Conservation (phyloP, 2,888 invertebrate species). For the Epistrophella euchroma region DNA sequence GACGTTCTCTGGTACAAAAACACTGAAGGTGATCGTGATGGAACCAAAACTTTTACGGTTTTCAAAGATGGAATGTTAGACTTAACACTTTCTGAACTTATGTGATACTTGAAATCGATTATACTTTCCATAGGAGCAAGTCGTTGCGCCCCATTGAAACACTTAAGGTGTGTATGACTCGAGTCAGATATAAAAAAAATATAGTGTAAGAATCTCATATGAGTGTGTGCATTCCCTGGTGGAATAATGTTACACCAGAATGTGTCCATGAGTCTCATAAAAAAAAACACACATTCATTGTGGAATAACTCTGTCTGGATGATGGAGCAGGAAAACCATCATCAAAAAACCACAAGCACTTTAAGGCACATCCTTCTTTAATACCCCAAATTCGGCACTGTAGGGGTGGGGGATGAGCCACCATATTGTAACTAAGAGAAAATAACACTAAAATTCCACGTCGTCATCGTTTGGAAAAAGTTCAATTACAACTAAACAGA, state of each 20-base stretch:
- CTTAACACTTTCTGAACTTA: too few species aligned
- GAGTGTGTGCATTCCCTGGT: neutral
- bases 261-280: constrained; percentile 6
- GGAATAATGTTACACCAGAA: neutral
- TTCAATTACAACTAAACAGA: constrained; percentile 1
- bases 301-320: constrained; percentile 2
- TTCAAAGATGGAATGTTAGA: too few species aligned
- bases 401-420: too few species aligned
- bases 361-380: constrained; percentile 4
- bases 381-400: neutral
- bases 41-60: too few species aligned
- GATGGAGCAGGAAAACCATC: constrained; percentile 16
- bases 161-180: neutral
- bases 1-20: too few species aligned
- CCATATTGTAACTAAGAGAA: neutral
- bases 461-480: constrained; percentile 17
- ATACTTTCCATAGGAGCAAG: neutral
- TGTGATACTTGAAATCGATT: too few species aligned
- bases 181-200: neutral
- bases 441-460: constrained; percentile 7
- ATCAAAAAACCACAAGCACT: constrained; percentile 12
- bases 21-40: too few species aligned
- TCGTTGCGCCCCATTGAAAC: neutral
- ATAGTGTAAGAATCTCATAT: neutral
- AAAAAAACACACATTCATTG: constrained; percentile 2